Evolutionary conservation across 2,797 vertebrate genomes (phyloP), one percentile per base, ranked within the genome.

Genomic region (Danio choprae): DNA sequence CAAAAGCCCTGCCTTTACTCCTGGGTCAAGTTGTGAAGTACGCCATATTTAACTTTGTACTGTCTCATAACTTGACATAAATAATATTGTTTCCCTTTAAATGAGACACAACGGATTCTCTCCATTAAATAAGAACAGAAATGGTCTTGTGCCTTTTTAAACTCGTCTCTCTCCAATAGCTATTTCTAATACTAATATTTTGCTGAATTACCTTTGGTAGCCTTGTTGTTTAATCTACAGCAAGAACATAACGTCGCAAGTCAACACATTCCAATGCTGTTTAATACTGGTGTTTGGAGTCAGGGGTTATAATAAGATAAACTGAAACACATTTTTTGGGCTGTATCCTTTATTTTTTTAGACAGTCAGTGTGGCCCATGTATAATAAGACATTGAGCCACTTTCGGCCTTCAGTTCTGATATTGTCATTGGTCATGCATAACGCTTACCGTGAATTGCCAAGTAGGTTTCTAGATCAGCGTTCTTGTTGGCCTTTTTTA

Each of bases 71-170:
- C 68, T 68, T 53, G 43, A 64, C 55, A 50, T 77, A 77, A 77
- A 77, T 77, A 68, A 77, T 77, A 68, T 77, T 77, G 41, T 48
- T 68, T 58, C 53, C 64, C 58, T 59, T 64, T 58, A 68, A 77
- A 77, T 68, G 75, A 77, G 75, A 48, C 75, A 50, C 64, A 67
- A 40, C 64, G 75, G 75, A 53, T 59, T 77, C 64, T 77, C 64
- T 58, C 75, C 53, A 68, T 77, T 77, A 59, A 77, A 77, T 58
- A 68, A 68, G 75, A 77, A 67, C 75, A 68, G 53, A 58, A 44
- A 58, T 44, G 41, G 62, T 58, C 41, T 48, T 0, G 4, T 77
- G 64, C 50, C 74, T 58, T 77, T 48, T 58, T 58, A 67, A 77
- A 67, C 74, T 67, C 11, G 68, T 58, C n/a, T 68, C 22, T 20